Evolutionary conservation across 2,797 vertebrate genomes (phyloP).

Genomic region (Chiroxiphia lanceolata): DNA sequence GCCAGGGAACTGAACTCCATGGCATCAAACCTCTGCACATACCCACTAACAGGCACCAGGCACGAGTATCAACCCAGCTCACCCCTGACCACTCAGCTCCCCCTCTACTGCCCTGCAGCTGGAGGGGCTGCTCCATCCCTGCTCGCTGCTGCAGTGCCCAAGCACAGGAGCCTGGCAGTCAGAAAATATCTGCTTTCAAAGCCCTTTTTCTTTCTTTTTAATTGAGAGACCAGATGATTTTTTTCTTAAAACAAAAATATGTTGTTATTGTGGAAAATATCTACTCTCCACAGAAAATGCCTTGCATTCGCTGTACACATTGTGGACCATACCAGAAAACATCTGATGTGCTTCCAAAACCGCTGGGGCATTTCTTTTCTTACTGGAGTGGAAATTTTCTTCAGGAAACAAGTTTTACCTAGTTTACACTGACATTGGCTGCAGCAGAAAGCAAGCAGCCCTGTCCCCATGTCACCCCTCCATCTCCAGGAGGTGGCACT

Average conservation of each 20-base stretch:
- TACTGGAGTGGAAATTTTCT: conserved; percentile 20
- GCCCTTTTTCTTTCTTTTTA: background rate
- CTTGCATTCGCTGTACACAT: background rate
- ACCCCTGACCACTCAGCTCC: fast-evolving
- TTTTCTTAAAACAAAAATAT: background rate
- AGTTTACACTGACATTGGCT: background rate
- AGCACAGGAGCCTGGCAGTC: background rate
- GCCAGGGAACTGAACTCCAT: background rate
- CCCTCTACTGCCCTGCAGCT: background rate
- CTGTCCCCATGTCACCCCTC: background rate
- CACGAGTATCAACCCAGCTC: background rate
- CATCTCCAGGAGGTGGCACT: background rate
- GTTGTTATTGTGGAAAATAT: conserved; percentile 43
- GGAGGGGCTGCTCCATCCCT: background rate
- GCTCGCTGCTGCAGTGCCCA: background rate
- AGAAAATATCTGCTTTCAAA: background rate
- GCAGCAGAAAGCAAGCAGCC: background rate
- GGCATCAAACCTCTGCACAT: background rate
- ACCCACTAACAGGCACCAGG: background rate
- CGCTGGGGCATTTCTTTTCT: background rate
- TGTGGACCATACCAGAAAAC: conserved; percentile 15
- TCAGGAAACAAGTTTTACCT: conserved; percentile 36
- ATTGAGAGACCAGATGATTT: background rate
- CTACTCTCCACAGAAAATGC: conserved; percentile 27
- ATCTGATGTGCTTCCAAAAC: conserved; percentile 54